phyloP scores from a whole-genome alignment of 1,140 invertebrate species.

The Chelonus insularis region DNA sequence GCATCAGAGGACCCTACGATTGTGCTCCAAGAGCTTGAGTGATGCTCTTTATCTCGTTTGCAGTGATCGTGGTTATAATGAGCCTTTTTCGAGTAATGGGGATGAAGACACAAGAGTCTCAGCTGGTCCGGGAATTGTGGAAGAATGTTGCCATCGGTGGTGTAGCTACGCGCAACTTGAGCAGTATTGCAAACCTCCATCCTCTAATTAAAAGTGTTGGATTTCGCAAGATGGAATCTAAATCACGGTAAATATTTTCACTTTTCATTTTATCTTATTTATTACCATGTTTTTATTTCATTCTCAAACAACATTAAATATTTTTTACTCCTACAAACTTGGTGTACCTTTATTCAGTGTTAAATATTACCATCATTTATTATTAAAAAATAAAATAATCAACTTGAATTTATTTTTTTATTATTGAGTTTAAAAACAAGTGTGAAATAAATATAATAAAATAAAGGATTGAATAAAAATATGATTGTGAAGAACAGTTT shows the following conservation, averaged over 20 bases:
- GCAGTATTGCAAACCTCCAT: constrained; percentile 45
- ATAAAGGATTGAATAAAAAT: too few relatives aligned
- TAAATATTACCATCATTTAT: not conserved
- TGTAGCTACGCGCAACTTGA: constrained; percentile 44
- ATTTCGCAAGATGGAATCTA: not conserved
- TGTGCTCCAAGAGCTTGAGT: constrained; percentile 46
- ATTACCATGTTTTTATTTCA: not conserved
- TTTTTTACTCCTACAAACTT: not conserved
- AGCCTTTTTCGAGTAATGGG: constrained; percentile 43
- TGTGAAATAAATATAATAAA: too few relatives aligned
- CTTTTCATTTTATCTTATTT: not conserved
- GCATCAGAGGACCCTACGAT: constrained; percentile 30
- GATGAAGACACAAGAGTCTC: constrained; percentile 34
- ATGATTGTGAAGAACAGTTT: too few relatives aligned
- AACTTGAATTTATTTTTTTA: too few relatives aligned
- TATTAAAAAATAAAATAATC: not conserved
- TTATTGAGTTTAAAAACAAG: too few relatives aligned
- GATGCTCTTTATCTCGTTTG: constrained; percentile 44
- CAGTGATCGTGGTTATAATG: constrained; percentile 45
- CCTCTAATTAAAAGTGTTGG: not conserved
- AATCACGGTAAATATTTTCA: not conserved
- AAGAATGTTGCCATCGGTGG: constrained; percentile 48
- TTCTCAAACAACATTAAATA: not conserved
- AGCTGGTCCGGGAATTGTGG: constrained; percentile 43
- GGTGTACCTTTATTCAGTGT: too few relatives aligned